Evolutionary conservation across 2,113 vertebrate species (phyloP).

Genomic region (Cochlearius cochlearius): DNA sequence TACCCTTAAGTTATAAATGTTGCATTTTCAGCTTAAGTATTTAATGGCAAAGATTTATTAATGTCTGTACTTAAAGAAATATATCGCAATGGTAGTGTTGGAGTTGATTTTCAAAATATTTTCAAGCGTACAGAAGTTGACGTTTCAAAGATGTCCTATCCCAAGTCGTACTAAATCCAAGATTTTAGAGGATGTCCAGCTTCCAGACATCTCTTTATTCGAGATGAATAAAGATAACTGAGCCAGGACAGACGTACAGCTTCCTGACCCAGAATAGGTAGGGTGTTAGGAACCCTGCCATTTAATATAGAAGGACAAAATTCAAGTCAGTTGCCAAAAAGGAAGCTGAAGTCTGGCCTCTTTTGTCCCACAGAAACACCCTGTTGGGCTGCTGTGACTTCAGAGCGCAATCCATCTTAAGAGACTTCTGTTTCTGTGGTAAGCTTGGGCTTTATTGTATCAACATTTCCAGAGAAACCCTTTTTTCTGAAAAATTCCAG

Average conservation of each 20-base stretch:
- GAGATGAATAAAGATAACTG: not conserved
- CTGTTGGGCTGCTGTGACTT: not conserved
- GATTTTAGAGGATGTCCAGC: not conserved
- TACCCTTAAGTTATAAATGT: not conserved
- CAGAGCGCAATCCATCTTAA: no score
- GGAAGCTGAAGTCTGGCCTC: not conserved
- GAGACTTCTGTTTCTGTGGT: not conserved
- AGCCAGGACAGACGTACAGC: not conserved
- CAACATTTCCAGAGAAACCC: not conserved
- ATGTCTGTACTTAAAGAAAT: not conserved
- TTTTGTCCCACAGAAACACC: not conserved
- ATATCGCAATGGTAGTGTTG: not conserved
- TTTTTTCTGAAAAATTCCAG: not conserved
- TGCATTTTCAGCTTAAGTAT: not conserved
- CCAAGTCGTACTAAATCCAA: not conserved
- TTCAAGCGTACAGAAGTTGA: not conserved
- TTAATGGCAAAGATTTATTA: not conserved
- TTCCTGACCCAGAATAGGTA: not conserved
- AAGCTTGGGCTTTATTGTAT: not conserved
- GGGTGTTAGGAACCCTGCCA: not conserved
- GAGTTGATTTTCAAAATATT: not conserved
- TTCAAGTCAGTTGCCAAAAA: not conserved
- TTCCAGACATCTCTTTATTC: not conserved
- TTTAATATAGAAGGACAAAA: not conserved
- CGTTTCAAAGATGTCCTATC: not conserved